Evolutionary conservation across 2,113 vertebrate genomes (phyloP).

Genomic region (Odocoileus virginianus): DNA sequence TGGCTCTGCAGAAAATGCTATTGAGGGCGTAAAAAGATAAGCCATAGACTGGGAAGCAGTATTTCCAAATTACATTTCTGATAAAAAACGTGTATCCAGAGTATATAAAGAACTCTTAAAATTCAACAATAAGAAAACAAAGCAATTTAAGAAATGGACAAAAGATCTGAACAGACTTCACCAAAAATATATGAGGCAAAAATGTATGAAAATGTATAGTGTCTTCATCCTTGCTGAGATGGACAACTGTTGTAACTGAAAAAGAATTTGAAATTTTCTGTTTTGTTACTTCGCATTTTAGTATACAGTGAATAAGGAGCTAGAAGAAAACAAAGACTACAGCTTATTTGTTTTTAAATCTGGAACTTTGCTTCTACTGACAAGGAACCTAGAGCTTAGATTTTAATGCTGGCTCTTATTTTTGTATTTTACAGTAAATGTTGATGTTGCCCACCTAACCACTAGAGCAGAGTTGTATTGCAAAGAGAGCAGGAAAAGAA

Average conservation of each 20-base stretch:
- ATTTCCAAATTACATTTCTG: background rate
- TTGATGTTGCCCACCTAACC: background rate
- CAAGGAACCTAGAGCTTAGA: background rate
- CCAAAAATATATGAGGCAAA: background rate
- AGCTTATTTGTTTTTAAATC: background rate
- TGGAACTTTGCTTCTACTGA: background rate
- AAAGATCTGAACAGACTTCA: background rate
- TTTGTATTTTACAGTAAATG: conserved; percentile 17
- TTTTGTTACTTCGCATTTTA: background rate
- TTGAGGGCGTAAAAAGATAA: background rate
- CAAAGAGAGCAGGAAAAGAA: background rate
- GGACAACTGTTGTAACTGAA: background rate
- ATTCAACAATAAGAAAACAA: background rate
- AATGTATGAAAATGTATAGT: background rate
- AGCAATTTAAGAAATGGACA: background rate
- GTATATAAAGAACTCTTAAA: conserved; percentile 18
- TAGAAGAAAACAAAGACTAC: conserved; percentile 4
- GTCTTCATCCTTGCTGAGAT: background rate
- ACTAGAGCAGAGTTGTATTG: background rate
- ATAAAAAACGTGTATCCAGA: background rate
- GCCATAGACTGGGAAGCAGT: background rate
- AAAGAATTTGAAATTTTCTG: background rate
- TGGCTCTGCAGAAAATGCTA: background rate
- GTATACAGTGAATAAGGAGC: background rate
- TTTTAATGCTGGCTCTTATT: conserved; percentile 18